Base-by-base conservation (phyloP, 2,797 vertebrate species). In the Cynopterus sphinx region DNA sequence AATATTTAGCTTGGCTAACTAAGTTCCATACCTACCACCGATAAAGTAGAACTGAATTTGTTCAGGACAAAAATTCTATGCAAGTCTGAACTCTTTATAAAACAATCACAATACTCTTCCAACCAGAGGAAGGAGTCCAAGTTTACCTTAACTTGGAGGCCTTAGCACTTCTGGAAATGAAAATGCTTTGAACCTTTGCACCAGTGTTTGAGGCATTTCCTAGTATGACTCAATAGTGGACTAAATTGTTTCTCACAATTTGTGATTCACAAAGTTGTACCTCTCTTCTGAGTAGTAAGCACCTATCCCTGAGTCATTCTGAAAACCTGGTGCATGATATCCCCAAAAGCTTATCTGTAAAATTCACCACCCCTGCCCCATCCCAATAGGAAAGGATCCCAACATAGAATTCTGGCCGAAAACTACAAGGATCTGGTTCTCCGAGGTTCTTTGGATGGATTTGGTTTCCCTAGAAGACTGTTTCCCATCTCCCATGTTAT, bases 401-500 rank as follows among this genome's bases (percentile, higher is more conserved):
- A 53, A 57, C 79, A 87, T 9, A 74, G 26, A 95, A 89, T 11
- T 74, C 55, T 88, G 77, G 51, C 31, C 55, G 31, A 39, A 59
- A 83, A 90, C 36, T 96, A 61, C 15, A 68, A 86, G 46, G 74
- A 51, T 33, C 49, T 57, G 33, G 28, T 59, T 90, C 61, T 96
- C 95, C 15, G 1, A 88, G 26, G 26, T 53, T 77, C 53, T 90
- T 82, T 63, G 79, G 75, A 96, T 63, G 82, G 33, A 77, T 84
- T 5, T 93, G 95, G 28, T 51, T 92, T 79, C 81, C 92, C 82
- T 90, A 91, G 49, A 22, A 89, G 59, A 65, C 39, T 77, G 77
- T 67, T 93, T 82, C 73, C 90, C 75, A 97, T 73, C 70, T 95
- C 71, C 75, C 74, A 70, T 31, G 28, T 78, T 87, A 94, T 90